Evolutionary conservation across 2,888 invertebrate genomes (phyloP).

Genomic region (Acanthoscelides obtectus): DNA sequence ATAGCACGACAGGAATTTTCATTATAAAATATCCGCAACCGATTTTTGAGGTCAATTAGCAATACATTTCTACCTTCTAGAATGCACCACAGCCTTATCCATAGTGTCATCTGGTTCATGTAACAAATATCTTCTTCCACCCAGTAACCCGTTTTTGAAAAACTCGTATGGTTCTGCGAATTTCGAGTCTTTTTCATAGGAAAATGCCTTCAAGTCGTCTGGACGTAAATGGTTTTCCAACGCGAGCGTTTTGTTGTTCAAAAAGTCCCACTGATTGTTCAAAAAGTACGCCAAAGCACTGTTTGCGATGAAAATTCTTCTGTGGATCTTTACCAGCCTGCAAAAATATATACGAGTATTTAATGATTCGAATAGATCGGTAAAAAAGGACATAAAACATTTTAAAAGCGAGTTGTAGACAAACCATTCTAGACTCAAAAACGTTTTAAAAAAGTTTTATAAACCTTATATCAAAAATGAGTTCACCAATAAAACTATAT

Average conservation of each 20-base stretch:
- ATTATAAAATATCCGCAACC: too few relatives aligned
- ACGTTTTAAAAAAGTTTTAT: too few relatives aligned
- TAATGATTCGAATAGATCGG: too few relatives aligned
- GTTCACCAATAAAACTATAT: too few relatives aligned
- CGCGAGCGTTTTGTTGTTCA: constrained; percentile 54
- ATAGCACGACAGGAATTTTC: too few relatives aligned
- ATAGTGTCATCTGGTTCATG: constrained; percentile 54
- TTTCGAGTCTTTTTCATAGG: constrained; percentile 50
- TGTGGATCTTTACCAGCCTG: constrained; percentile 75
- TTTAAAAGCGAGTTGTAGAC: too few relatives aligned
- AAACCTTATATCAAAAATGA: too few relatives aligned
- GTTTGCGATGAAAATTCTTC: constrained; percentile 71
- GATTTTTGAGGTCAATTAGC: too few relatives aligned
- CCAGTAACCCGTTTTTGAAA: constrained; percentile 54
- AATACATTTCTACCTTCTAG: constrained; percentile 48
- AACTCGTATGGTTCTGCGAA: constrained; percentile 51
- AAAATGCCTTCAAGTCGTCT: constrained; percentile 49
- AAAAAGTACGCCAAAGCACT: constrained; percentile 70
- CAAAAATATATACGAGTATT: too few relatives aligned
- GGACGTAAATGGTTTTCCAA: constrained; percentile 46
- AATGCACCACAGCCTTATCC: constrained; percentile 49
- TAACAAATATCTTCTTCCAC: constrained; percentile 61
- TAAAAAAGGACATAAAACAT: too few relatives aligned
- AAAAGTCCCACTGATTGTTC: constrained; percentile 72
- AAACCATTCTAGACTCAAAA: too few relatives aligned